A percentile compares a stretch with the other conserved stretches of the same genome.
Conservation (phyloP, 2,888 invertebrate species). For the Xylota segnis region DNA sequence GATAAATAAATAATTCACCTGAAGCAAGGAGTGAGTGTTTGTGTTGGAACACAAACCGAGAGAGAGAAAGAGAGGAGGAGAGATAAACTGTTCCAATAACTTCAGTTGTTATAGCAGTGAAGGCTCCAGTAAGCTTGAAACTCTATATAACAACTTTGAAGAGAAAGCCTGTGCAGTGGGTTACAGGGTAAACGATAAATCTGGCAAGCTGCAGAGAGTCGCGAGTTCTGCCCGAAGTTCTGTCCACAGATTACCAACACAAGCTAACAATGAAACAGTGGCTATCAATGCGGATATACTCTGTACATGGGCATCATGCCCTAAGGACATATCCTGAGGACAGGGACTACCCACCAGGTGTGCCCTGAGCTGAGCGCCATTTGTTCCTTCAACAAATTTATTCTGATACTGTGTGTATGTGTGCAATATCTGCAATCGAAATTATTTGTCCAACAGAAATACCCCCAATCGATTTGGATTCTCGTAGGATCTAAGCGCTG, state of each 20-base stretch:
- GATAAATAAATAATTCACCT: slow-evolving; percentile 54
- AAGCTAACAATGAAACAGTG: slow-evolving; percentile 27
- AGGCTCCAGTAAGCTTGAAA: slow-evolving; percentile 17
- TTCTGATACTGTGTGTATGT: background rate
- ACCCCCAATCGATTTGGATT: slow-evolving; percentile 54
- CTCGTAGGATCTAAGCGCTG: slow-evolving; percentile 29
- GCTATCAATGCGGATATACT: slow-evolving; percentile 46
- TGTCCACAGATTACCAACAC: slow-evolving; percentile 49
- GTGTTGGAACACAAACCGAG: background rate
- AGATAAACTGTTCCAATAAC: slow-evolving; percentile 38
- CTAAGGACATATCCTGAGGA: slow-evolving; percentile 41
- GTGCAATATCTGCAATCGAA: slow-evolving; percentile 67
- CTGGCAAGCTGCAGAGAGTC: slow-evolving; percentile 11
- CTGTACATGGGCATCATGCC: background rate
- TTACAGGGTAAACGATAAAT: slow-evolving; percentile 18
- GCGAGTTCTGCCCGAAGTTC: slow-evolving; percentile 14
- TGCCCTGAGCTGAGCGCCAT: slow-evolving; percentile 17
- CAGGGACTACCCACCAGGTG: slow-evolving; percentile 29
- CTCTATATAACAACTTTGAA: background rate
- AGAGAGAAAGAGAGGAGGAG: background rate
- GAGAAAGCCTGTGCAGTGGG: slow-evolving; percentile 26
- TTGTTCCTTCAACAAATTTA: slow-evolving; percentile 26
- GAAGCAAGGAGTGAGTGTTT: background rate
- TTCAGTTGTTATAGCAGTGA: slow-evolving; percentile 35
- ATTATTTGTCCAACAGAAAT: slow-evolving; percentile 59